A percentile compares a stretch with the other conserved stretches of the same genome.
phyloP scores from a whole-genome alignment of 2,113 vertebrate genomes.

The Nymphicus hollandicus region DNA sequence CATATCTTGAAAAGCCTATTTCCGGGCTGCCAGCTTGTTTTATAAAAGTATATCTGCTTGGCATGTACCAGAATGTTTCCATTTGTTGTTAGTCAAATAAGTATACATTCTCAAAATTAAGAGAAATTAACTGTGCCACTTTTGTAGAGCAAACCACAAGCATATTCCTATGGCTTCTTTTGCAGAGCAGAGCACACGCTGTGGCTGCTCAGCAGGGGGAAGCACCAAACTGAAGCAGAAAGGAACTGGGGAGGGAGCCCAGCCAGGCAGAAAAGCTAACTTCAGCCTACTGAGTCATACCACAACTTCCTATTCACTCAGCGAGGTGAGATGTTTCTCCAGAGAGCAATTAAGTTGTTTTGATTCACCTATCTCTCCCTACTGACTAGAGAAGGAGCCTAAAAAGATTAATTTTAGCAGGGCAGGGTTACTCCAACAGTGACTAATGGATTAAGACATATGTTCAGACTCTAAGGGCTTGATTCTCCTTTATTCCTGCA shows the following conservation, averaged over 20 bases:
- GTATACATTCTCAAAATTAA: neutral
- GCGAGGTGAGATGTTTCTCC: neutral
- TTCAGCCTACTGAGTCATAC: neutral
- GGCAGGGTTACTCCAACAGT: neutral
- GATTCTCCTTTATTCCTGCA: neutral
- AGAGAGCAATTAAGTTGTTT: neutral
- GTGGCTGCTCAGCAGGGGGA: fast-evolving
- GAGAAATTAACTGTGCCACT: neutral
- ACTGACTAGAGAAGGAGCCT: neutral
- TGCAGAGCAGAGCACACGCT: fast-evolving
- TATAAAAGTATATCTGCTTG: neutral
- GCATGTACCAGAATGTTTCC: neutral
- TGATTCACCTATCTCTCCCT: fast-evolving
- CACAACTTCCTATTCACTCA: neutral
- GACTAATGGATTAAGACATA: neutral
- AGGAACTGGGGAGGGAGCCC: neutral
- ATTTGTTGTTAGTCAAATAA: neutral
- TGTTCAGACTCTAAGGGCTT: neutral
- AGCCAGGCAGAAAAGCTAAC: neutral
- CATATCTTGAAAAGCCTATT: neutral
- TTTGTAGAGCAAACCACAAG: neutral
- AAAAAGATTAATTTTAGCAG: neutral
- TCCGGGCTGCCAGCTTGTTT: neutral
- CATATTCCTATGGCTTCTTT: neutral
- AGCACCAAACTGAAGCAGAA: neutral